These are phyloP conservation scores for Notospermus geniculatus DNA, from an alignment of 1,140 invertebrate genomes.

Conservation along the genomic window DNA sequence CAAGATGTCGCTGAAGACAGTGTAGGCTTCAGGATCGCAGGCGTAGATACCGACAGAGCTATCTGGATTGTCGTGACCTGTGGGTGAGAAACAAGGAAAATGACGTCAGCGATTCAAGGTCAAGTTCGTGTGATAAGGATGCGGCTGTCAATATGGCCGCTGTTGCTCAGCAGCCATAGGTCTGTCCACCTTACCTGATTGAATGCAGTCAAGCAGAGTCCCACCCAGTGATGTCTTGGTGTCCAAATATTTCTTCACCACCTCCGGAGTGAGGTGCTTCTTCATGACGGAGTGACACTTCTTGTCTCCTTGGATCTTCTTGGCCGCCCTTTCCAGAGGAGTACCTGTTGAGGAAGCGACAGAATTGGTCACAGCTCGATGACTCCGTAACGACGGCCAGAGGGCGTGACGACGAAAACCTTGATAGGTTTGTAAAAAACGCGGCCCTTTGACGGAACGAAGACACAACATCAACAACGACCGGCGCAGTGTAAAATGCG, in stretches of 20 bases:
- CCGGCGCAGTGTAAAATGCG: too few species aligned
- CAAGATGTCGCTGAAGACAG: constrained; percentile 22
- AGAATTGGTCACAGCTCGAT: too few species aligned
- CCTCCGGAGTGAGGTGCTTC: constrained; percentile 1
- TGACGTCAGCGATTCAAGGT: too few species aligned
- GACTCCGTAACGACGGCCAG: too few species aligned
- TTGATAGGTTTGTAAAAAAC: too few species aligned
- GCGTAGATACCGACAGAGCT: constrained; percentile 14
- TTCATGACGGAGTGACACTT: constrained; percentile 7
- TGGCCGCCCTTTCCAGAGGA: not conserved
- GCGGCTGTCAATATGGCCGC: too few species aligned
- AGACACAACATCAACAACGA: too few species aligned
- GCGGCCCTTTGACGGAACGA: too few species aligned
- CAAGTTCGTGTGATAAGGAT: too few species aligned
- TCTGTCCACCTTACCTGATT: constrained; percentile 16
- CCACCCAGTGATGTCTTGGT: constrained; percentile 1
- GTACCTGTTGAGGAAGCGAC: not conserved
- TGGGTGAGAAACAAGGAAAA: not conserved
- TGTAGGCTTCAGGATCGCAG: constrained; percentile 14
- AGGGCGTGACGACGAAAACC: too few species aligned
- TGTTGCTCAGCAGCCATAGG: too few species aligned
- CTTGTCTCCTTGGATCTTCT: not conserved
- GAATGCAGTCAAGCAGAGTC: constrained; percentile 3
- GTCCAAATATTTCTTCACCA: constrained; percentile 1
- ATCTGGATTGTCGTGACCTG: constrained; percentile 22